Base-by-base conservation (phyloP, 2,888 invertebrate genomes). In the Listrodromus nycthemerus region DNA sequence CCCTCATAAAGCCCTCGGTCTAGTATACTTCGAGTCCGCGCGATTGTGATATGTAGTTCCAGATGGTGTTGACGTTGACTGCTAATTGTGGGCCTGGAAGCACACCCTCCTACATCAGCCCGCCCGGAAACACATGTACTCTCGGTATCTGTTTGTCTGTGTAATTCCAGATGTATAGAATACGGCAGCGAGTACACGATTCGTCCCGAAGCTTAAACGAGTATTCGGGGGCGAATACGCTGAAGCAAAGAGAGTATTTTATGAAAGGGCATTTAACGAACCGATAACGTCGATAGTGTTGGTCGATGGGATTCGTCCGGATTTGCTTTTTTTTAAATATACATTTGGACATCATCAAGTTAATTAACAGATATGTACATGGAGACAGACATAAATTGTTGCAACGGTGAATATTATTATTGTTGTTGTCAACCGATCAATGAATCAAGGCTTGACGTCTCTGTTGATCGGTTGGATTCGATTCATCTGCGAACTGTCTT, bases 31-130 rank as follows among this genome's bases (percentile, higher is more conserved):
- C 33, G 27, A 58, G 65, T 24, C 37, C 73, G 33, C 79, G 52
- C 33, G 71, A 71, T 50, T 10, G 27, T 75, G 78, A 80, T 81
- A 55, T 55, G 75, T 78, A 78, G 74, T 71, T 70, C 80, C 82
- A 86, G 84, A 84, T 86, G 86, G 80, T 48, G 75, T 75, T 84
- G 86, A 86, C 86, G 80, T 75, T 78, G 45, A 65, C 82, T 75
- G 82, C 80, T 85, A 83, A 86, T 86, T 85, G 80, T 80, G 75
- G 71, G 71, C 75, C 71, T 78, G 66, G 70, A 81, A 81, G 84
- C 75, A 58, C 67, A 58, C 71, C 58, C 75, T 82, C 78, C 78
- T 82, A 70, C 70, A 19, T 63, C 48, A 48, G 75, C 78, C 74
- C 70, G 79, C 71, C 71, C 58, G 65, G 19, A 48, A 66, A 75